phyloP scores from a whole-genome alignment of 1,140 invertebrate species.

The Papilio polytes region DNA sequence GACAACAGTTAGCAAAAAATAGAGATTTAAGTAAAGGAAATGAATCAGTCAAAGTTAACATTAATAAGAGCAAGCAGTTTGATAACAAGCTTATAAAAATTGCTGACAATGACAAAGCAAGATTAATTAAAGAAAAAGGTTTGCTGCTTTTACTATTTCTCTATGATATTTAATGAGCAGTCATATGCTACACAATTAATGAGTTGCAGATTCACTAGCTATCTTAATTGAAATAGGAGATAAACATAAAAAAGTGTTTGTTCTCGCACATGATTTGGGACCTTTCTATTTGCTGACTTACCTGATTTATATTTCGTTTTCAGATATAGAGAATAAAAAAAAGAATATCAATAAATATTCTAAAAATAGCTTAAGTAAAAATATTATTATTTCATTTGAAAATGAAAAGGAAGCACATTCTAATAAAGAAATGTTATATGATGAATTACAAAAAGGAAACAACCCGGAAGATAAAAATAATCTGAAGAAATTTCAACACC shows the following conservation, averaged over 20 bases:
- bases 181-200: not conserved
- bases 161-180: not conserved
- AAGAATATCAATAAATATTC: slow-evolving; percentile 31
- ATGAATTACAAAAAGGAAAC: slow-evolving; percentile 25
- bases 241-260: slow-evolving; percentile 24
- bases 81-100: slow-evolving; percentile 39
- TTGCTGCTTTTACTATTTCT: slow-evolving; percentile 19
- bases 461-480: not conserved
- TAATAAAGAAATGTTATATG: not conserved
- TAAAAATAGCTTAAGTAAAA: slow-evolving; percentile 46
- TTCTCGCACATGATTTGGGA: too few relatives aligned
- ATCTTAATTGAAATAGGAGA: not conserved
- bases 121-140: slow-evolving; percentile 43
- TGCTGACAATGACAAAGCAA: slow-evolving; percentile 42
- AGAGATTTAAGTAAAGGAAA: slow-evolving; percentile 54
- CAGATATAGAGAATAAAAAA: slow-evolving; percentile 36
- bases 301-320: slow-evolving; percentile 32
- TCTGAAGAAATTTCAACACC: slow-evolving; percentile 46
- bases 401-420: slow-evolving; percentile 33
- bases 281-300: not conserved
- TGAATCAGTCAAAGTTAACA: slow-evolving; percentile 49
- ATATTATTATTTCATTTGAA: slow-evolving; percentile 34
- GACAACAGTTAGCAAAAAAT: slow-evolving; percentile 45
- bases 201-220: not conserved
- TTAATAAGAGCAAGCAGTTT: slow-evolving; percentile 49